Conservation (phyloP, 2,797 vertebrate genomes). For the Phoxinus dragarum region DNA sequence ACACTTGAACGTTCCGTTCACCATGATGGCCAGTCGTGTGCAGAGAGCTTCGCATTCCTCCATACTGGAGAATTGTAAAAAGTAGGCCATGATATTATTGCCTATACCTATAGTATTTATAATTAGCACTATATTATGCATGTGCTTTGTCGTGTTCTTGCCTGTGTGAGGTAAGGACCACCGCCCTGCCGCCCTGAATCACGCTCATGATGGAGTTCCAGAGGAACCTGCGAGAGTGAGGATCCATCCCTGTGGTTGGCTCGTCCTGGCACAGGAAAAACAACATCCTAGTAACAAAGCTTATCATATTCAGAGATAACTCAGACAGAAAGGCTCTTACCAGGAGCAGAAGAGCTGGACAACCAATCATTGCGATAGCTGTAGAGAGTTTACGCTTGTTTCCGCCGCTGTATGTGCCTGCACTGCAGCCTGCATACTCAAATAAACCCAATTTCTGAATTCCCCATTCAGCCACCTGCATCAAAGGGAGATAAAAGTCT, state of each 20-base stretch:
- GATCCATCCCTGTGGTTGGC: constrained; percentile 96
- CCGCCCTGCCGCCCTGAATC: constrained; percentile 87
- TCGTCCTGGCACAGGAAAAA: constrained; percentile 82
- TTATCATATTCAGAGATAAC: background rate
- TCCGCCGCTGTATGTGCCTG: constrained; percentile 91
- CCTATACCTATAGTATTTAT: background rate
- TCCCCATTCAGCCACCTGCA: constrained; percentile 90
- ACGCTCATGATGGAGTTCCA: constrained; percentile 92
- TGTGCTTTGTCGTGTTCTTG: constrained; percentile 54
- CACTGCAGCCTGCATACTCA: constrained; percentile 79
- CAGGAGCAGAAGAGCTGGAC: constrained; percentile 88
- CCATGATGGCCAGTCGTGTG: constrained; percentile 94
- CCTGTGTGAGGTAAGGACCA: constrained; percentile 96
- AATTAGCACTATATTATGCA: background rate
- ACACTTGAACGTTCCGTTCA: constrained; percentile 92
- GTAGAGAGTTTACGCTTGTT: constrained; percentile 94
- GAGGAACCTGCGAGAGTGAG: constrained; percentile 89
- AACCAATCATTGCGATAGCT: constrained; percentile 92
- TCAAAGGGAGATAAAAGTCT: background rate
- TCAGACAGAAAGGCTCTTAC: constrained; percentile 72
- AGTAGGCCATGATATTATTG: background rate
- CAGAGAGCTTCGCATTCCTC: constrained; percentile 96
- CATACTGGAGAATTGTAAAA: constrained; percentile 79
- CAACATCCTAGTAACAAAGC: background rate
- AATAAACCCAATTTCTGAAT: constrained; percentile 90